Base-by-base conservation (phyloP, 2,797 vertebrate species). In the Neomorphus geoffroyi region DNA sequence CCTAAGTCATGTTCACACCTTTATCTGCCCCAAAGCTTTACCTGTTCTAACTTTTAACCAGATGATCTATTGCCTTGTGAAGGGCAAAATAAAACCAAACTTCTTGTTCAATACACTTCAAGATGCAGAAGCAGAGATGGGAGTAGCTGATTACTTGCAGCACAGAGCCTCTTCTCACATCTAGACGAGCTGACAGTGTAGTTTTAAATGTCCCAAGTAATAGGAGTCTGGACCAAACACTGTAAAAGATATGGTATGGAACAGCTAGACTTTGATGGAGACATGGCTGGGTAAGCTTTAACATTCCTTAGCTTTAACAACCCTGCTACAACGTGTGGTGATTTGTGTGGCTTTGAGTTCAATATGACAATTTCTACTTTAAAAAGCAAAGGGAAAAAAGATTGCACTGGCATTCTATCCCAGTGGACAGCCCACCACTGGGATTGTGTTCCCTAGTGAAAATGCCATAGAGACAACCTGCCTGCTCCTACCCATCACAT, bases 401-500 rank as follows among this genome's bases (percentile, higher is more conserved):
- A 75, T 48, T 37, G 19, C 0, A 0, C 24, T 18, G 35, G 60
- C 71, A 58, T 89, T 91, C 74, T 80, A 46, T 80, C 87, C 45
- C 0, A 0, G 74, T 64, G 82, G 79, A 33, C 50, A 45, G 7
- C 0, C 2, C n/a, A 50, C 32, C 10, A 27, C 7, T 2, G 33
- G 86, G 74, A 67, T 23, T 0, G 0, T 35, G 60, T 14, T 90
- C 23, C 64, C 30, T 28, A 5, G 64, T 39, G 61, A 37, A 96
- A 96, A 97, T 80, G 78, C 78, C 90, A 50, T 2, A 53, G 90
- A 86, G 50, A 78, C 64, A 58, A 85, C 18, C 80, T 94, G 88
- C 78, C 92, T 24, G 13, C 62, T 96, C 88, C 65, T 91, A 82
- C 80, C 90, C 83, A 92, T 92, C 93, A 51, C 75, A 28, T 91